Evolutionary conservation across 2,797 vertebrate genomes (phyloP).

Genomic region (Hypotaenidia philippensis): DNA sequence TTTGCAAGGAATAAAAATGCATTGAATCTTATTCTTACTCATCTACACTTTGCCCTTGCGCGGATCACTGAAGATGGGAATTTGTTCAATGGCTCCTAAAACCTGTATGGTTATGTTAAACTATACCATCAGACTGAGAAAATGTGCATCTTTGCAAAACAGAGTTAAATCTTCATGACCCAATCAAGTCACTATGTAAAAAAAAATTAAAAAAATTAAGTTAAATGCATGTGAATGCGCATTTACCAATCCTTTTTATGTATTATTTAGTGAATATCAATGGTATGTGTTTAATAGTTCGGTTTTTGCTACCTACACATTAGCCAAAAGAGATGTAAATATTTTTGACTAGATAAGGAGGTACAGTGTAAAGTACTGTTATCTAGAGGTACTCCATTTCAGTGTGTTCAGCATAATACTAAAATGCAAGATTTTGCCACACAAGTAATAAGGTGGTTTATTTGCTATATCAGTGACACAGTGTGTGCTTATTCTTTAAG

Average conservation of each 20-base stretch:
- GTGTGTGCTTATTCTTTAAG: slow-evolving; percentile 58
- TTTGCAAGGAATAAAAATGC: slow-evolving; percentile 35
- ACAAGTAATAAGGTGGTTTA: slow-evolving; percentile 72
- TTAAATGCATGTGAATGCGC: slow-evolving; percentile 91
- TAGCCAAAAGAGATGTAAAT: slow-evolving; percentile 88
- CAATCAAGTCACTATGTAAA: slow-evolving; percentile 82
- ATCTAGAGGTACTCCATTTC: slow-evolving; percentile 83
- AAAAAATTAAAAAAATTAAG: slow-evolving; percentile 40
- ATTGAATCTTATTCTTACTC: background rate
- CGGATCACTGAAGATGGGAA: slow-evolving; percentile 51
- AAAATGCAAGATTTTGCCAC: slow-evolving; percentile 70
- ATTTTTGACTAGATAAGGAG: slow-evolving; percentile 85
- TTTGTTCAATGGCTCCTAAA: slow-evolving; percentile 37
- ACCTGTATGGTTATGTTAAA: slow-evolving; percentile 12
- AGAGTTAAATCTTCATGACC: slow-evolving; percentile 58
- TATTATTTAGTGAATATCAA: slow-evolving; percentile 89
- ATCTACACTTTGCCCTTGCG: slow-evolving; percentile 61
- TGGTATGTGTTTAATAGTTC: slow-evolving; percentile 87
- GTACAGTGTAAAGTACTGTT: slow-evolving; percentile 82
- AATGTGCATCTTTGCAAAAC: slow-evolving; percentile 47
- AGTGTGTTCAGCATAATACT: slow-evolving; percentile 72
- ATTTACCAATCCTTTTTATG: slow-evolving; percentile 84
- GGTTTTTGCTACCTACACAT: slow-evolving; percentile 88
- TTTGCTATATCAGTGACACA: slow-evolving; percentile 79
- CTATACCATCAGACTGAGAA: slow-evolving; percentile 18